Evolutionary conservation across 1,140 invertebrate species (phyloP).

Genomic region (Probaryconus sp.): DNA sequence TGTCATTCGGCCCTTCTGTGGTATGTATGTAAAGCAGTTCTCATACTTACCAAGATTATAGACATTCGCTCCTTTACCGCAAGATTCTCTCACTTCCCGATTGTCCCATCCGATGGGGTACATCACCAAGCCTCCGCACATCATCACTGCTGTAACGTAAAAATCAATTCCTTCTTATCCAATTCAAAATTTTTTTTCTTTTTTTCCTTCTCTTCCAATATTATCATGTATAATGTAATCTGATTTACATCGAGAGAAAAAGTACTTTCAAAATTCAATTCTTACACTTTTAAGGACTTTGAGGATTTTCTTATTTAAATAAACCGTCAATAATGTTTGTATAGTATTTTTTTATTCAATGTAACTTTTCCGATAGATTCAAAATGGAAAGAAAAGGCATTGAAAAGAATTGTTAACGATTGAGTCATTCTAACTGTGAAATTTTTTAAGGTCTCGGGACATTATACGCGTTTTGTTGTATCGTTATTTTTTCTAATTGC

Average conservation of each 20-base stretch:
- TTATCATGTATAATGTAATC: constrained; percentile 36
- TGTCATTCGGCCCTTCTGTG: constrained; percentile 36
- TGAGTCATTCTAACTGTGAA: no score
- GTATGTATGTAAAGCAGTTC: constrained; percentile 34
- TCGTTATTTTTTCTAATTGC: neutral
- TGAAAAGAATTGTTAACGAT: no score
- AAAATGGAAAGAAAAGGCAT: no score
- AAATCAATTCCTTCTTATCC: constrained; percentile 44
- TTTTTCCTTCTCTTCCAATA: constrained; percentile 12
- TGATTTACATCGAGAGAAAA: constrained; percentile 5
- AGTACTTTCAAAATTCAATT: constrained; percentile 18
- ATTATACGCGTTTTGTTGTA: no score
- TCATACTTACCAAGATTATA: constrained; percentile 82
- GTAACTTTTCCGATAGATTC: no score
- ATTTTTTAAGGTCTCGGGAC: no score
- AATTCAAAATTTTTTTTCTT: constrained; percentile 20
- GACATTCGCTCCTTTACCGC: constrained; percentile 80
- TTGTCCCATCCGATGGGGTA: constrained; percentile 86
- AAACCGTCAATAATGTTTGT: no score
- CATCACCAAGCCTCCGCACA: constrained; percentile 81
- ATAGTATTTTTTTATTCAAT: no score
- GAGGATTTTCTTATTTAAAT: constrained; percentile 6
- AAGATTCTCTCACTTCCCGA: constrained; percentile 83
- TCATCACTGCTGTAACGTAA: constrained; percentile 80
- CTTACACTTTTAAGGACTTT: neutral